These are phyloP conservation scores for Papilio gigon DNA, from an alignment of 2,888 invertebrate genomes.

Conservation along the genomic window DNA sequence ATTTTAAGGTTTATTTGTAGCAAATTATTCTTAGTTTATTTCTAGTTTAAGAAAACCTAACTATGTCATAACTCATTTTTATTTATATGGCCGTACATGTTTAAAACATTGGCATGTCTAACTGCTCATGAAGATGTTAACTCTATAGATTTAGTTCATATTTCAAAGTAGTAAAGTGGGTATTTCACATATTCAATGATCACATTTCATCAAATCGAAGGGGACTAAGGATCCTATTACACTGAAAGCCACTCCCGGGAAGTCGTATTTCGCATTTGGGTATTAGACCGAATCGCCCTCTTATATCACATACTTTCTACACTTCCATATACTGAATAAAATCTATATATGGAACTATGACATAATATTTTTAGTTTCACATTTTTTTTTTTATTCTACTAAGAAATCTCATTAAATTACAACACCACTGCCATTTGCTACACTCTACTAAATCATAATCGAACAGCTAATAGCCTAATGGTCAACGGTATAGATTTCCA, in stretches of 20 bases:
- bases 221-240: slow-evolving; percentile 32
- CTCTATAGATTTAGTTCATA: not conserved
- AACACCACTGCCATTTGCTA: too few relatives aligned
- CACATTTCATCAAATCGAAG: slow-evolving; percentile 34
- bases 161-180: not conserved
- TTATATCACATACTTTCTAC: slow-evolving; percentile 18
- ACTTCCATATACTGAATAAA: slow-evolving; percentile 17
- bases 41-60: too few relatives aligned
- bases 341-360: slow-evolving; percentile 3
- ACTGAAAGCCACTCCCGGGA: slow-evolving; percentile 27
- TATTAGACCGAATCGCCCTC: slow-evolving; percentile 25
- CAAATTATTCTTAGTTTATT: too few relatives aligned
- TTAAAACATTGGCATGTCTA: too few relatives aligned
- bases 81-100: too few relatives aligned
- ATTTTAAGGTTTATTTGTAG: too few relatives aligned
- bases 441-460: too few relatives aligned
- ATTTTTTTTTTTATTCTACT: too few relatives aligned
- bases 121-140: not conserved
- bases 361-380: not conserved
- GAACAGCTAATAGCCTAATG: too few relatives aligned
- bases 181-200: slow-evolving; percentile 29
- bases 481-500: too few relatives aligned
- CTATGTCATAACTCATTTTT: too few relatives aligned
- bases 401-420: too few relatives aligned
- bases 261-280: slow-evolving; percentile 29